Evolutionary conservation across 2,113 vertebrate species (phyloP), one percentile per base, ranked within the genome.

Genomic region (Penelope pileata): DNA sequence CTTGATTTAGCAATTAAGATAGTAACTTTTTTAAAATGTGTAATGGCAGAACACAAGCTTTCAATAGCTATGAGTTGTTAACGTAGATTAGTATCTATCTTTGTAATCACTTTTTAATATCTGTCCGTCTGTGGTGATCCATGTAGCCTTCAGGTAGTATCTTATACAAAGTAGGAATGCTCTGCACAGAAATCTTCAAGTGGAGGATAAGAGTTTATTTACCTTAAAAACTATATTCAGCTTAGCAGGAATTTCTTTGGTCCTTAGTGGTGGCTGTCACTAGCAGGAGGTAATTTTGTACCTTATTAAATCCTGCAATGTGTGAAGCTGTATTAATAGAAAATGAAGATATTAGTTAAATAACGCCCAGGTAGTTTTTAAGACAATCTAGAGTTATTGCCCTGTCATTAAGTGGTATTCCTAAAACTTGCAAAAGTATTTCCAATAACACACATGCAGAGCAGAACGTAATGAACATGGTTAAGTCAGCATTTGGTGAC

Each of bases 401-500:
- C 40, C 17, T 56, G 1, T 77, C 17, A 10, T 67, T 86, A 70
- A 32, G 19, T 48, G n/a, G 12, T 63, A 23, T 47, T 63, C 7
- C 29, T 63, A 54, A 36, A 73, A 42, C 34, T 59, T 82, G 45
- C 5, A 40, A 6, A 83, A 73, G 12, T 54, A 59, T 69, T 93
- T 81, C 76, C 22, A 34, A 0, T 48, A 40, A 29, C 0, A 0
- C 72, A 29, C 24, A 2, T 36, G 18, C 11, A 26, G 62, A 82
- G 30, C 36, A 79, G 32, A 74, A 40, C 27, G 16, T 86, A 58
- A 53, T 64, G 47, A n/a, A 38, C 24, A 6, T 8, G 19, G 32
- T n/a, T n/a, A 53, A 64, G 16, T 83, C 32, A 74, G 50, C 16
- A 38, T 91, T 94, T 62, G 63, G 32, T 69, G 54, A n/a, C 47